Evolutionary conservation across 2,888 invertebrate species (phyloP).

Genomic region (Phortica okadai): DNA sequence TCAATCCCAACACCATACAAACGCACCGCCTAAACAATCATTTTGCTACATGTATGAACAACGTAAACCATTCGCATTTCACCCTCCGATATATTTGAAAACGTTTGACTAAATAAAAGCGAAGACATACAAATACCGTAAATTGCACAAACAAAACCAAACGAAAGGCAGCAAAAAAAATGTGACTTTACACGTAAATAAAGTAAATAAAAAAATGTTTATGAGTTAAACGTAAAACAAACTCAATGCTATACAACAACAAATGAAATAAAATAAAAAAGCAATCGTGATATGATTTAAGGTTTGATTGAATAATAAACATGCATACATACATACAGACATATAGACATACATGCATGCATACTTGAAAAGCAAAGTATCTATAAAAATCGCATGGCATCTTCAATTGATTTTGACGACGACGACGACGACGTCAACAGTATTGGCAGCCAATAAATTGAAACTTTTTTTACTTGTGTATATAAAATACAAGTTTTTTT

Average conservation of each 20-base stretch:
- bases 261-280: background rate
- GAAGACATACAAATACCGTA: background rate
- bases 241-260: background rate
- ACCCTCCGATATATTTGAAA: background rate
- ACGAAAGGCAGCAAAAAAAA: background rate
- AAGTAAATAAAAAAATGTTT: background rate
- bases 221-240: background rate
- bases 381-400: constrained; percentile 14
- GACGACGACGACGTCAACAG: background rate
- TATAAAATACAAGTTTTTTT: background rate
- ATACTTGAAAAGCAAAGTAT: background rate
- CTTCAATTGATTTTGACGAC: constrained; percentile 12
- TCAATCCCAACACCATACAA: too few species aligned
- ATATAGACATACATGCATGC: background rate
- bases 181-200: background rate
- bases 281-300: constrained; percentile 5
- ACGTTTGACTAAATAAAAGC: background rate
- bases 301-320: constrained; percentile 5
- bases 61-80: too few species aligned
- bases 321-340: background rate
- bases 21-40: too few species aligned
- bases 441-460: constrained; percentile 8
- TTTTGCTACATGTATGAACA: too few species aligned
- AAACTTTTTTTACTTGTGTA: background rate
- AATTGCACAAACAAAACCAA: too few species aligned